A percentile compares a stretch with the other conserved stretches of the same genome.
These are phyloP conservation scores for Vireo griseus DNA, from an alignment of 2,797 vertebrate genomes.

Conservation along the genomic window DNA sequence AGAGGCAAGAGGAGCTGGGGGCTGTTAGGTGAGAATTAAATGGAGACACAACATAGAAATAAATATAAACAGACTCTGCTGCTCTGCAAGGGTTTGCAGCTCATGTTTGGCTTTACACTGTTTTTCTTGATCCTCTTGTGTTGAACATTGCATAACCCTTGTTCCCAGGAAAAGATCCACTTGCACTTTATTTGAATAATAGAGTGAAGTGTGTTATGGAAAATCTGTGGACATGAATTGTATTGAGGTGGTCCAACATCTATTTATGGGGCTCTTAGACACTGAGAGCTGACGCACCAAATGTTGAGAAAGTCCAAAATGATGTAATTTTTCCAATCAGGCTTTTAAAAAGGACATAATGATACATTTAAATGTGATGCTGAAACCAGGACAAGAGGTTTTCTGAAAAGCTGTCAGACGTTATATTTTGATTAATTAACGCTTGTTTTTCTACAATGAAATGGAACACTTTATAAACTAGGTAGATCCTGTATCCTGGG, in stretches of 20 bases:
- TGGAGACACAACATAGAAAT: background rate
- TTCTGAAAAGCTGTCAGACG: background rate
- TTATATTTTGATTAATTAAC: background rate
- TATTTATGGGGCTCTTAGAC: slow-evolving; percentile 50
- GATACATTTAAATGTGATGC: background rate
- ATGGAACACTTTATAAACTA: background rate
- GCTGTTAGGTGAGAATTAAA: background rate
- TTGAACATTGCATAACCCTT: slow-evolving; percentile 19
- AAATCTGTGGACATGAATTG: slow-evolving; percentile 36
- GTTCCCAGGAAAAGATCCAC: slow-evolving; percentile 26
- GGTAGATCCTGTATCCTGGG: background rate
- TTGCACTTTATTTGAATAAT: slow-evolving; percentile 36
- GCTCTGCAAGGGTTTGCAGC: background rate
- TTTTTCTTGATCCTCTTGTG: slow-evolving; percentile 8
- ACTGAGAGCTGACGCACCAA: slow-evolving; percentile 9
- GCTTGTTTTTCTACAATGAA: background rate
- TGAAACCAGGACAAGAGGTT: background rate
- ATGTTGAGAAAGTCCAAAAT: slow-evolving; percentile 44
- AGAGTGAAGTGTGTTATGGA: slow-evolving; percentile 38
- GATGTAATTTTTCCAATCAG: slow-evolving; percentile 53
- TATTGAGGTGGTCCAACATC: slow-evolving; percentile 40
- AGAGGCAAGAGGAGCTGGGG: background rate
- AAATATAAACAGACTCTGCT: background rate
- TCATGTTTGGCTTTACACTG: background rate
- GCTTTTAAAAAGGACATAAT: slow-evolving; percentile 18